These are phyloP conservation scores for Paramormyrops hopkinsi DNA, from an alignment of 2,797 vertebrate genomes.

Conservation along the genomic window DNA sequence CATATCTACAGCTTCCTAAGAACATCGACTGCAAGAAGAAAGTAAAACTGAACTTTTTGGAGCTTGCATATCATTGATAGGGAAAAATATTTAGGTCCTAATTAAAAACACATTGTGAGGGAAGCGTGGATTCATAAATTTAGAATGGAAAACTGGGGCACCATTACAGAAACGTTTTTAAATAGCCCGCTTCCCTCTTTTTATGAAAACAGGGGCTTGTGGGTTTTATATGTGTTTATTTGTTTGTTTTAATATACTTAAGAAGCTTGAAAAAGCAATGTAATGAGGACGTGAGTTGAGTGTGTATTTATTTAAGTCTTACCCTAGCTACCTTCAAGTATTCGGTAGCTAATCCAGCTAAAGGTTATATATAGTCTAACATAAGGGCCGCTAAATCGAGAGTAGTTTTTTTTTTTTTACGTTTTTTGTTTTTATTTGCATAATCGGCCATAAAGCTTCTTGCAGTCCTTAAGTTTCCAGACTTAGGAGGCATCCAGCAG, in stretches of 20 bases:
- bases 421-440: not conserved
- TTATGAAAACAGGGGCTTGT: not conserved
- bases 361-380: not conserved
- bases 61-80: not conserved
- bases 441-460: not conserved
- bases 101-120: constrained; percentile 7
- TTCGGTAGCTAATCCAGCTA: not conserved
- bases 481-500: not conserved
- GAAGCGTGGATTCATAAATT: not conserved
- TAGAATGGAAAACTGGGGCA: not conserved
- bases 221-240: not conserved
- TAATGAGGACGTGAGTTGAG: not conserved
- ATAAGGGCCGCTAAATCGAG: not conserved
- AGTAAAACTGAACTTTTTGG: not conserved
- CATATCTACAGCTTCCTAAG: not conserved
- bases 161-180: not conserved
- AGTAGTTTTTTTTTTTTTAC: not conserved
- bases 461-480: not conserved
- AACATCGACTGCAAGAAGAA: not conserved
- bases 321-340: not conserved
- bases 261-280: not conserved
- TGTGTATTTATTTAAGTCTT: not conserved
- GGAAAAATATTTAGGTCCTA: not conserved
- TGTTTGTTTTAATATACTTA: not conserved
- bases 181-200: not conserved